Evolutionary conservation across 2,113 vertebrate species (phyloP), one percentile per base, ranked within the genome.

Genomic region (Ammodramus savannarum): DNA sequence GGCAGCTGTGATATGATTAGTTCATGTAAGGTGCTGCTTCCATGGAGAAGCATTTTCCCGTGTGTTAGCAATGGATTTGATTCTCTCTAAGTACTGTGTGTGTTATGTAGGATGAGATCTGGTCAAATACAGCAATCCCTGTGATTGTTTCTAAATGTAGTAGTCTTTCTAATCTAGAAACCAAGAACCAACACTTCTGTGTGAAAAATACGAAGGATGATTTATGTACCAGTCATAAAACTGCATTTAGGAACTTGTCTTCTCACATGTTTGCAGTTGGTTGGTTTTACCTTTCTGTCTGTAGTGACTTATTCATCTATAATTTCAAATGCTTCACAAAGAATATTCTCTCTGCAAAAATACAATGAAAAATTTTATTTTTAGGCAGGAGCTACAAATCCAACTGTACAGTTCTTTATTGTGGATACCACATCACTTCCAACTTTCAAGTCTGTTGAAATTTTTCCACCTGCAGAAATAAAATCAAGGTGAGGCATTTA

Each of bases 371-470:
- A 22, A 38, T 26, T 48, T 78, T 97, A 66, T 94, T 83, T 97
- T 90, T 95, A 98, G 98, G 98, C 98, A 86, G 98, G 98, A 97
- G 84, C 98, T 87, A 74, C 19, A 92, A 98, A 98, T 95, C 98
- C 98, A 89, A 98, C 97, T 54, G 97, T 98, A 79, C 94, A 4
- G 18, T 63, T 98, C 36, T 98, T 98, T 88, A 55, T 98, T 91
- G 93, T 98, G 89, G 87, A 98, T 96, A 97, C 44, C 26, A 57
- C 23, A 52, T 34, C 20, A 3, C 69, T 90, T 79, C 1, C 69
- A 54, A 1, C 0, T 49, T 6, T 11, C 22, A 25, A 0, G 11
- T 3, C 67, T 36, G 2, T 8, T 23, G 86, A 98, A 93, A 97
- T 98, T 58, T 7, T 31, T 82, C 95, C 98, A 91, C 98, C 98